Conservation (phyloP, 2,888 invertebrate genomes). For the Campoplex nolae region DNA sequence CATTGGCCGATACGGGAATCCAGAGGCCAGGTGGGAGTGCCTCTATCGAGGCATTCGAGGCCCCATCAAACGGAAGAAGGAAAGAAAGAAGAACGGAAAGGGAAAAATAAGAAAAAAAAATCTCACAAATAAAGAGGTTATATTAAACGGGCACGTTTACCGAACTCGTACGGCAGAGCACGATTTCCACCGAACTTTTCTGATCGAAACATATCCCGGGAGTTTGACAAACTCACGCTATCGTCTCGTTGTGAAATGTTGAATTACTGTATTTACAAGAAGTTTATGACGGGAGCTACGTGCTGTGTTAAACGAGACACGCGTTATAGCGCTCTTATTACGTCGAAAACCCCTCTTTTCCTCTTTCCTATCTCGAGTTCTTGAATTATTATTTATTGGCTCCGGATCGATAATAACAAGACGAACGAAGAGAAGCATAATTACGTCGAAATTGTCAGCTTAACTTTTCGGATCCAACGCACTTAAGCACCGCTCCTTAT, state of each 20-base stretch:
- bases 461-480: neutral
- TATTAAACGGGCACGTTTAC: neutral
- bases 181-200: slow-evolving; percentile 22
- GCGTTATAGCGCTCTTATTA: slow-evolving; percentile 2
- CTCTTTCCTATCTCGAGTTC: neutral
- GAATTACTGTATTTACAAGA: slow-evolving; percentile 2
- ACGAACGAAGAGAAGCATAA: neutral
- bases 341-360: neutral
- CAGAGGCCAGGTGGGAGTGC: no score
- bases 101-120: neutral
- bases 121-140: neutral
- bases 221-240: slow-evolving; percentile 26
- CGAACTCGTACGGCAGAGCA: slow-evolving; percentile 15
- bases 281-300: neutral
- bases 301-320: neutral
- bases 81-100: no score
- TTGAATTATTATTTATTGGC: slow-evolving; percentile 16
- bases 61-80: no score
- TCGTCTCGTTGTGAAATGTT: neutral
- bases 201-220: slow-evolving; percentile 15
- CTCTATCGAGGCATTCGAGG: no score
- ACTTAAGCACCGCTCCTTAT: neutral
- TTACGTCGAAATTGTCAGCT: slow-evolving; percentile 1
- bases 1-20: no score
- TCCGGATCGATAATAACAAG: slow-evolving; percentile 12